Percentiles rank a stretch among this genome's conserved stretches.
These are phyloP conservation scores for Prenolepis imparis DNA, from an alignment of 2,888 invertebrate species.

Conservation along the genomic window DNA sequence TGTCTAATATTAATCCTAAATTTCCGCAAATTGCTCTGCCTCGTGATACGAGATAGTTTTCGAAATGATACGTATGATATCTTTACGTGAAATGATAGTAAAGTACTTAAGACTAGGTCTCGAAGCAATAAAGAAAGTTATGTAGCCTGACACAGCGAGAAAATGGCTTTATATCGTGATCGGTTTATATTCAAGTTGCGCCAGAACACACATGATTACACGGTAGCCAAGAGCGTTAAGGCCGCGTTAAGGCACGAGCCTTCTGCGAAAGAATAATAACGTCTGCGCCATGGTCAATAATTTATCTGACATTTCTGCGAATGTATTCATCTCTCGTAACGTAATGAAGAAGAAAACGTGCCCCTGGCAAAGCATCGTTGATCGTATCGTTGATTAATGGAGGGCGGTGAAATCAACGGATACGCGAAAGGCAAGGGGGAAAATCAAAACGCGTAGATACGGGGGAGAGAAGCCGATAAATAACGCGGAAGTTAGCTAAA, in stretches of 20 bases:
- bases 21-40: constrained; percentile 1
- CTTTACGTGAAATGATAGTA: background rate
- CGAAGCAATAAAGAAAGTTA: background rate
- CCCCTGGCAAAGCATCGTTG: constrained; percentile 33
- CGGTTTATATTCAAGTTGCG: background rate
- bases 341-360: constrained; percentile 44
- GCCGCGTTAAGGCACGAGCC: background rate
- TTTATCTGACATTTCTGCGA: constrained; percentile 28
- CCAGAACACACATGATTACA: constrained; percentile 43
- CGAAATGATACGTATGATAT: background rate
- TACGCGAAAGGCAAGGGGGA: constrained; percentile 9
- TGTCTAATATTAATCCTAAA: constrained; percentile 43
- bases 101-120: background rate
- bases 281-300: constrained; percentile 13
- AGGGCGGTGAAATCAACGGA: constrained; percentile 37
- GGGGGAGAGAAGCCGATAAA: constrained; percentile 45
- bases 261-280: constrained; percentile 5
- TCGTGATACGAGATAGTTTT: background rate
- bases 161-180: constrained; percentile 28
- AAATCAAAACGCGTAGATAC: constrained; percentile 46
- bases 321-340: constrained; percentile 31
- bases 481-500: constrained; percentile 52
- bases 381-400: constrained; percentile 45
- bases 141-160: background rate
- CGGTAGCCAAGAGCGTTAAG: constrained; percentile 20